phyloP scores from a whole-genome alignment of 2,888 invertebrate genomes.

The Endotricha flammealis region DNA sequence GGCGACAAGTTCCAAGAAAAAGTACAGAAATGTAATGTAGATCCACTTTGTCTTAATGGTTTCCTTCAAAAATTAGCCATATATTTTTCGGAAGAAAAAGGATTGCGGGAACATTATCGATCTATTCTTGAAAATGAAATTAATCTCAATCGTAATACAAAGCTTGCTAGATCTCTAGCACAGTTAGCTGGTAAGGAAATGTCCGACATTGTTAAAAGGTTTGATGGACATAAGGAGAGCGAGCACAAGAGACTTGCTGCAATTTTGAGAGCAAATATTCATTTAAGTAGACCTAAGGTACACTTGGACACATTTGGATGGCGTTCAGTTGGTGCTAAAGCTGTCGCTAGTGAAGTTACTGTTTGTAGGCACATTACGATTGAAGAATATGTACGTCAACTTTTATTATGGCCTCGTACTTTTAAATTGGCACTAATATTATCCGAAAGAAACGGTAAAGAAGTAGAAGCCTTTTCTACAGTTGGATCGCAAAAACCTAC shows the following conservation, averaged over 20 bases:
- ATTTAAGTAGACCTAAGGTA: slow-evolving; percentile 33
- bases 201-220: slow-evolving; percentile 13
- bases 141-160: background rate
- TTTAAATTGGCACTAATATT: slow-evolving; percentile 34
- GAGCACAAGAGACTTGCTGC: slow-evolving; percentile 24
- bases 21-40: slow-evolving; percentile 14
- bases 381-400: slow-evolving; percentile 23
- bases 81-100: slow-evolving; percentile 44
- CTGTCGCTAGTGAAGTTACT: slow-evolving; percentile 37
- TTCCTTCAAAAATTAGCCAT: slow-evolving; percentile 39
- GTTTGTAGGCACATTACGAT: slow-evolving; percentile 29
- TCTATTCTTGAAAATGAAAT: background rate
- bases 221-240: slow-evolving; percentile 17
- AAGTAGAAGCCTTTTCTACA: slow-evolving; percentile 22
- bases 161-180: slow-evolving; percentile 1
- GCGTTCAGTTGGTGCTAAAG: slow-evolving; percentile 39
- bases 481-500: slow-evolving; percentile 32
- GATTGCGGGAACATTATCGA: slow-evolving; percentile 26
- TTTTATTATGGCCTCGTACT: slow-evolving; percentile 35
- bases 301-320: slow-evolving; percentile 34
- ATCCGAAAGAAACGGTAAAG: slow-evolving; percentile 27
- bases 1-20: slow-evolving; percentile 25
- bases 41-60: slow-evolving; percentile 25
- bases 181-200: slow-evolving; percentile 4
- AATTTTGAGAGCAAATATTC: slow-evolving; percentile 37